A percentile compares a stretch with the other conserved stretches of the same genome.
phyloP scores from a whole-genome alignment of 2,888 invertebrate species.

The Yponomeuta cagnagella region DNA sequence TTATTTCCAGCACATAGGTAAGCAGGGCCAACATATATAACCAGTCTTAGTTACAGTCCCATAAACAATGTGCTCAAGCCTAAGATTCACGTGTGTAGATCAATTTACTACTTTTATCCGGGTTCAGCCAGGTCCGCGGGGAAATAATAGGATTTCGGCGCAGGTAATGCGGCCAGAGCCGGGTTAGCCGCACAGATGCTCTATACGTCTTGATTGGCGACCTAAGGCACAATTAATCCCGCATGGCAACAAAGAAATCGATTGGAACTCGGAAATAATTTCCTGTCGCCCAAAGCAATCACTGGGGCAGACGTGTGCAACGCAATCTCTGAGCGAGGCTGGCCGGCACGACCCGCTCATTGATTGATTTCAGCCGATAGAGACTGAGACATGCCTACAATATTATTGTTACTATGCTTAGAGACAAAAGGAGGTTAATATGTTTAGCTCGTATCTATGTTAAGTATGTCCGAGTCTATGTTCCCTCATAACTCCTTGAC shows the following conservation, averaged over 20 bases:
- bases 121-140: neutral
- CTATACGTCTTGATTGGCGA: neutral
- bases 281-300: constrained; percentile 68
- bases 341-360: constrained; percentile 31
- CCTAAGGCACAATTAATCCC: neutral
- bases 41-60: neutral
- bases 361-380: constrained; percentile 38
- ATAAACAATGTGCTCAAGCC: neutral
- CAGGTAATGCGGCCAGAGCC: neutral
- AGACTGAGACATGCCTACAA: neutral
- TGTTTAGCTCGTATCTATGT: no score
- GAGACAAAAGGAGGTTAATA: no score
- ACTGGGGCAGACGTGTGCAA: constrained; percentile 43
- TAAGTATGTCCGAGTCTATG: no score
- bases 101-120: neutral
- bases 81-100: neutral
- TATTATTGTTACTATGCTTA: no score
- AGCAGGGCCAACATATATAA: no score
- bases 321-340: constrained; percentile 29
- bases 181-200: neutral
- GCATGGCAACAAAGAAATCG: constrained; percentile 29
- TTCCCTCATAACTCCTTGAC: no score
- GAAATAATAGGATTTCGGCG: neutral
- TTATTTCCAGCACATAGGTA: no score
- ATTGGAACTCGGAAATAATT: constrained; percentile 62